Evolutionary conservation across 2,113 vertebrate genomes (phyloP).

Genomic region (Calyptomena viridis): DNA sequence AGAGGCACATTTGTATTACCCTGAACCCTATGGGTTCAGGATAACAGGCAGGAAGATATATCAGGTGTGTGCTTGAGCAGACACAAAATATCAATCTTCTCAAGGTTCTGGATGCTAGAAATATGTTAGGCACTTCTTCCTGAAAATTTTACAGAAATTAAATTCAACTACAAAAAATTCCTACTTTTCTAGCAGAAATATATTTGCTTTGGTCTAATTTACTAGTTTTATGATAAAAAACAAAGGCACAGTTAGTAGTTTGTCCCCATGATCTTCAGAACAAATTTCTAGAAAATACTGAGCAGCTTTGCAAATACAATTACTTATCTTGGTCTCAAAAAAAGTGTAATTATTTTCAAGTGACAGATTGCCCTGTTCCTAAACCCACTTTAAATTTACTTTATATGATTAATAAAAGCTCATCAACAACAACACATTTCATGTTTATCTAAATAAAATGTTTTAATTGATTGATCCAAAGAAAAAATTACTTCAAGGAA

Average conservation of each 20-base stretch:
- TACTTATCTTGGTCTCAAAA: background rate
- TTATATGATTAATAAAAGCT: background rate
- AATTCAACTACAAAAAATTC: background rate
- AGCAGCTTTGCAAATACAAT: background rate
- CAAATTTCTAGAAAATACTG: background rate
- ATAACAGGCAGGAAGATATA: background rate
- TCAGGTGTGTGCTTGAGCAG: background rate
- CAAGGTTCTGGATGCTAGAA: background rate
- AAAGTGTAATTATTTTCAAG: background rate
- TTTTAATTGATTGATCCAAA: background rate
- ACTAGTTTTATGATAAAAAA: background rate
- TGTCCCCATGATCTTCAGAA: background rate
- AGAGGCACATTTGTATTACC: background rate
- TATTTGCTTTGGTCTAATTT: background rate
- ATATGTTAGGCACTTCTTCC: background rate
- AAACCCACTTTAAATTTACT: background rate
- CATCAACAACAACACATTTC: background rate
- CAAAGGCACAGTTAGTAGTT: background rate
- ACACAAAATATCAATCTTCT: background rate
- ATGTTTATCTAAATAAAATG: background rate
- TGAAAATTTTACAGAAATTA: background rate
- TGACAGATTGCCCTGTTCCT: background rate
- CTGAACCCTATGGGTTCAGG: background rate
- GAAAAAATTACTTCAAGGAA: background rate
- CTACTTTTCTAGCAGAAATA: background rate